Base-by-base conservation (phyloP, 2,113 vertebrate genomes). In the Hippolais icterina region DNA sequence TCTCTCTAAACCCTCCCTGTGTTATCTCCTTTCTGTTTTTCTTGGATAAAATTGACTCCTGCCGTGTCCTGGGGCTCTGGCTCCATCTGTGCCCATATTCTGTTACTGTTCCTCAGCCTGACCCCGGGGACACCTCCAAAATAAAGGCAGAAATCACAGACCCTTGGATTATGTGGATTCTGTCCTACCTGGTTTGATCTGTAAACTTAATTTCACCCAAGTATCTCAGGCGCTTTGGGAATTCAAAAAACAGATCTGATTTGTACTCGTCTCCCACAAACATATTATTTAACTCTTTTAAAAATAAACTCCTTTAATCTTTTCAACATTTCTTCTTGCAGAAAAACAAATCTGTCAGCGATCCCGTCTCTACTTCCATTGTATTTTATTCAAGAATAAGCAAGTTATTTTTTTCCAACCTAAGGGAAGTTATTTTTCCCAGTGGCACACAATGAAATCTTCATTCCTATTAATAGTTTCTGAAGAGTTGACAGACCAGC, bases 391-490 rank as follows among this genome's bases (percentile, higher is more conserved):
- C 42, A 19, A 76, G 42, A 77, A 70, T 63, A 86, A 87, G 50
- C 64, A 79, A 80, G 53, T 16, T 1, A 5, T 83, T 88, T 91
- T 91, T 70, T 94, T 52, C 39, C 83, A 68, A 44, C 42, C 59
- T 66, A 46, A 74, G 47, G 66, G 86, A 88, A 94, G 27, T 59
- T 70, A 19, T 21, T 91, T 92, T 78, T 95, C 72, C 46, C 71
- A 83, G 63, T 56, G 71, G 59, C 52, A 93, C 47, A 77, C 79
- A 74, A 41, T 35, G 35, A 46, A 94, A 75, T 93, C 87, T 95
- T 91, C 64, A 41, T 88, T 91, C 79, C 85, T 94, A 83, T 92
- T 92, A 93, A 92, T 80, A 96, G 85, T 80, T 59, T 77, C 59
- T 59, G 17, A 69, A 93, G 68, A 88, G 15, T 18, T 92, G 87